A percentile compares a stretch with the other conserved stretches of the same genome.
These are phyloP conservation scores for Actinemys pallida DNA, from an alignment of 2,113 vertebrate species.

Conservation along the genomic window DNA sequence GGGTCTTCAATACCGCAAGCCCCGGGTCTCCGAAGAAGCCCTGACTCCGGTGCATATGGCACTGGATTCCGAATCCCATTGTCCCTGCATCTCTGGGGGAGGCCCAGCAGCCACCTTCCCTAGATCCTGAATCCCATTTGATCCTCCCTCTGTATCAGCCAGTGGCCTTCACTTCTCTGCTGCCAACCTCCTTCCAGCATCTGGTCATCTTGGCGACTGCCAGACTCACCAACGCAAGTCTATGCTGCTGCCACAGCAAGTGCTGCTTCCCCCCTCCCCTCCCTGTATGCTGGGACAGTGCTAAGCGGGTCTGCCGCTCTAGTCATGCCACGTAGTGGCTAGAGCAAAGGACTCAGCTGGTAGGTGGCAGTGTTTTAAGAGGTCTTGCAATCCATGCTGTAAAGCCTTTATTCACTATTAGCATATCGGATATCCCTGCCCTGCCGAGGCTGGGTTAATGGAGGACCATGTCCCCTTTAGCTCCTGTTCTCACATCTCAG, in stretches of 20 bases:
- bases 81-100: rapidly evolving
- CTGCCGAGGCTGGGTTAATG: rapidly evolving
- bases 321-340: background rate
- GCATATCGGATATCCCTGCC: background rate
- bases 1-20: background rate
- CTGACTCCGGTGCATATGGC: background rate
- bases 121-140: background rate
- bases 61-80: rapidly evolving
- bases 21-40: background rate
- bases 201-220: background rate
- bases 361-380: background rate
- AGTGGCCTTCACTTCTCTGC: background rate
- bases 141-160: background rate
- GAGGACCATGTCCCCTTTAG: rapidly evolving
- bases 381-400: background rate
- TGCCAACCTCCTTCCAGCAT: background rate
- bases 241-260: no score
- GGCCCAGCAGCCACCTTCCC: background rate
- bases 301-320: background rate
- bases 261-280: background rate
- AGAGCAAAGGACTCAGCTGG: background rate
- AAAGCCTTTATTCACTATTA: background rate
- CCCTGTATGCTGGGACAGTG: background rate
- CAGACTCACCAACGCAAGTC: background rate
- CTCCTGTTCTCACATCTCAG: background rate